phyloP scores from a whole-genome alignment of 2,888 invertebrate species.

The Drosophila buzzatii region DNA sequence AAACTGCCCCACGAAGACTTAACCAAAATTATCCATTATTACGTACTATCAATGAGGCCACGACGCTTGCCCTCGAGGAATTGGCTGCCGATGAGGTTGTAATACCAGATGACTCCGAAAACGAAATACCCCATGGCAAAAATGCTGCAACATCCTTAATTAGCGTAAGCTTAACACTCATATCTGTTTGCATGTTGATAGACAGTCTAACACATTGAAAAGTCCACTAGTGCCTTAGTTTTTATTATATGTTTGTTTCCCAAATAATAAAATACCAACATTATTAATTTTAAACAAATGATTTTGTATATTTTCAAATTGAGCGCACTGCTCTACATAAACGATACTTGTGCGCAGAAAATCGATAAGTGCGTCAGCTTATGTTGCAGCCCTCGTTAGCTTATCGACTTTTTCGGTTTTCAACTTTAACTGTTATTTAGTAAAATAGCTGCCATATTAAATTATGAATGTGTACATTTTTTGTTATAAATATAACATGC shows the following conservation, averaged over 20 bases:
- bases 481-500: conserved; percentile 67
- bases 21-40: conserved; percentile 89
- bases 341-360: not conserved
- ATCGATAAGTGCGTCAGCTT: conserved; percentile 10
- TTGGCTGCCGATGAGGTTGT: conserved; percentile 83
- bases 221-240: conserved; percentile 34
- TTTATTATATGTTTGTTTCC: conserved; percentile 37
- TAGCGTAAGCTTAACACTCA: conserved; percentile 40
- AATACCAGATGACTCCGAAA: conserved; percentile 75
- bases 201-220: conserved; percentile 42
- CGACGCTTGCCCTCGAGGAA: conserved; percentile 86
- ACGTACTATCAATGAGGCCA: conserved; percentile 90
- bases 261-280: conserved; percentile 20
- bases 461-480: conserved; percentile 48
- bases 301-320: not conserved
- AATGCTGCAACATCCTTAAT: conserved; percentile 44
- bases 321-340: not conserved
- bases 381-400: conserved; percentile 22
- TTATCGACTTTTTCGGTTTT: conserved; percentile 8
- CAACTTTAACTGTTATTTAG: conserved; percentile 20
- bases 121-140: conserved; percentile 85
- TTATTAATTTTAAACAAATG: conserved; percentile 25
- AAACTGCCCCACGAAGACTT: conserved; percentile 71
- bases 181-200: conserved; percentile 42
- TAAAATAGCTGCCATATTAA: conserved; percentile 22